phyloP scores from a whole-genome alignment of 2,113 vertebrate genomes.

The Chrysemys picta region DNA sequence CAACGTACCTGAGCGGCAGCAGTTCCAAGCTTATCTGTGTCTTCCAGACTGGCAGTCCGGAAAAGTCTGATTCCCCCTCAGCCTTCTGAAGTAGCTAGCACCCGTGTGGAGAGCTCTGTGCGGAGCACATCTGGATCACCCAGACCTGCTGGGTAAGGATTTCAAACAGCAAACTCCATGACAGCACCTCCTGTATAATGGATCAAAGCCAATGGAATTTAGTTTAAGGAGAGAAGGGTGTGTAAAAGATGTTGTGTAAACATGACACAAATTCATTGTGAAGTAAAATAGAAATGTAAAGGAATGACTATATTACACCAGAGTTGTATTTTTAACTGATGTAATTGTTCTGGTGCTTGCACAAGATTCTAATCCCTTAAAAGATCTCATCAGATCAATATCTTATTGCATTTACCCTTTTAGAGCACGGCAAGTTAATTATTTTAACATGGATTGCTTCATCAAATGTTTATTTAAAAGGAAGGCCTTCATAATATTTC shows the following conservation, averaged over 20 bases:
- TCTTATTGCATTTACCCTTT: not conserved
- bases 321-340: not conserved
- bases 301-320: not conserved
- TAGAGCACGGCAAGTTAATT: not conserved
- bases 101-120: slow-evolving; percentile 87
- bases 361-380: not conserved
- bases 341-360: not conserved
- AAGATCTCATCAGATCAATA: not conserved
- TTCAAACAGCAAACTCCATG: rapidly evolving
- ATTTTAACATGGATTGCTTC: not conserved
- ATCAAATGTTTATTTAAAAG: not conserved
- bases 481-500: not conserved
- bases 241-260: not conserved
- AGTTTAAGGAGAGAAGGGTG: not conserved
- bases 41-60: slow-evolving; percentile 89
- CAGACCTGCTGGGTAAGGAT: slow-evolving; percentile 90
- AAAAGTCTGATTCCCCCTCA: slow-evolving; percentile 95
- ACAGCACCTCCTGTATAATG: not conserved
- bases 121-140: slow-evolving; percentile 91
- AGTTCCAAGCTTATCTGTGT: not conserved
- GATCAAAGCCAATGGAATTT: not conserved
- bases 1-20: not conserved
- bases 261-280: not conserved
- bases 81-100: slow-evolving; percentile 84
- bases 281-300: not conserved